These are phyloP conservation scores for Caenorhabditis brenneri DNA, from an alignment of 1,140 invertebrate species.

Conservation along the genomic window DNA sequence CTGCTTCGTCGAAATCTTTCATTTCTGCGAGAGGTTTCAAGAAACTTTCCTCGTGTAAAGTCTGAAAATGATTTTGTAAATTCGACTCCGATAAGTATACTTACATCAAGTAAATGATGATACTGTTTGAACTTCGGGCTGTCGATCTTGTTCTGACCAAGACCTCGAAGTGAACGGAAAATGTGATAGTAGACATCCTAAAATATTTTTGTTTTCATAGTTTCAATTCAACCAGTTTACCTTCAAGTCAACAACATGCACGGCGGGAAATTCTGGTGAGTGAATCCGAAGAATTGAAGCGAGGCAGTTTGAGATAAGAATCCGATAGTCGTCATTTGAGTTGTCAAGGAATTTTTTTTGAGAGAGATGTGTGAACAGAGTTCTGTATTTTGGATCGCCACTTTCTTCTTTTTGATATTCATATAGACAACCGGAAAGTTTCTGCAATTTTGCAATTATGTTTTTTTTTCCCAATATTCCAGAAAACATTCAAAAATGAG, in stretches of 20 bases:
- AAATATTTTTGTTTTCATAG: no score
- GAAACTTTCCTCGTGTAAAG: not conserved
- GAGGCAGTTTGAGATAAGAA: not conserved
- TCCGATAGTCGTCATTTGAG: not conserved
- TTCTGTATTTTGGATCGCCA: not conserved
- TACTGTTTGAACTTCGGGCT: slow-evolving; percentile 13
- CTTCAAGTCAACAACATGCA: not conserved
- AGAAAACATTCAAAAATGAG: no score
- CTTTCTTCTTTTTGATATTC: not conserved
- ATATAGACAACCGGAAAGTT: not conserved
- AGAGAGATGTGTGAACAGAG: not conserved
- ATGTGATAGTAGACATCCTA: not conserved
- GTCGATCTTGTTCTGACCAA: not conserved
- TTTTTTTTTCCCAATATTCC: no score
- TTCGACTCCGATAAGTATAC: not conserved
- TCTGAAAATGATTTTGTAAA: not conserved
- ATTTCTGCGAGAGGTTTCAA: not conserved
- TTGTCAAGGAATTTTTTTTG: not conserved
- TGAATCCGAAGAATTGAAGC: not conserved
- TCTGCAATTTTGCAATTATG: not conserved
- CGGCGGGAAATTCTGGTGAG: not conserved
- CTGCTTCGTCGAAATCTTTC: not conserved
- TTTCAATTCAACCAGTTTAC: not conserved
- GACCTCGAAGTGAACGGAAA: not conserved
- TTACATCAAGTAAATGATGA: not conserved